Conservation (phyloP, 53 echinoderm and acorn worm species). For the Actinopyga echinites region DNA sequence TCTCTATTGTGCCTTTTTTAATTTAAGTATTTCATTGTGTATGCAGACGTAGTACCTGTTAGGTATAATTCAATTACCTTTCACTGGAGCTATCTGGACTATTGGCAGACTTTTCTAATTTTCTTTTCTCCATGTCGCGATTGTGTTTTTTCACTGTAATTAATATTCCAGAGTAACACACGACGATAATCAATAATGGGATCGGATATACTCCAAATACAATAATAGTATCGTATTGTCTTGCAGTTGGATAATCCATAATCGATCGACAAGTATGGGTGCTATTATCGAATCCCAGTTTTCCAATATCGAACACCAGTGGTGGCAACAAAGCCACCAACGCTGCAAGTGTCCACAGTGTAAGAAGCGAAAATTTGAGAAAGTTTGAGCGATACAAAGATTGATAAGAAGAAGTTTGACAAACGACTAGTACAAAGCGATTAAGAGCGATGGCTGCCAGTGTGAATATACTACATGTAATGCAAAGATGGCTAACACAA, state of each 20-base stretch:
- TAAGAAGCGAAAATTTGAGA: neutral
- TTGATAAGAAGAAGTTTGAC: neutral
- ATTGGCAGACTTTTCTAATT: neutral
- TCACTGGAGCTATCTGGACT: neutral
- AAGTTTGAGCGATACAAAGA: neutral
- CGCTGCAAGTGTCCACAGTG: neutral
- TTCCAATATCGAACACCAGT: neutral
- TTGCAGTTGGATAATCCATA: neutral
- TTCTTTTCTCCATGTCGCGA: neutral
- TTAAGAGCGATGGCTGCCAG: neutral
- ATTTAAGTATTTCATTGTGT: no score
- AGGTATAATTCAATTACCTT: no score
- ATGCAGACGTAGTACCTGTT: no score
- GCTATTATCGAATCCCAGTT: neutral
- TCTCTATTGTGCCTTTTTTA: no score
- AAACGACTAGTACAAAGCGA: neutral
- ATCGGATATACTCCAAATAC: neutral
- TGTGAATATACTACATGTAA: neutral
- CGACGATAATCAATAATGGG: neutral
- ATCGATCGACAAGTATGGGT: neutral
- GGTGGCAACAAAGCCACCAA: neutral
- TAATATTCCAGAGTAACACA: slow-evolving; percentile 1
- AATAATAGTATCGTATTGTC: neutral
- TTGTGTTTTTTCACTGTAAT: neutral
- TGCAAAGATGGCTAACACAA: no score